Evolutionary conservation across 2,113 vertebrate species (phyloP).

Genomic region (Casuarius casuarius): DNA sequence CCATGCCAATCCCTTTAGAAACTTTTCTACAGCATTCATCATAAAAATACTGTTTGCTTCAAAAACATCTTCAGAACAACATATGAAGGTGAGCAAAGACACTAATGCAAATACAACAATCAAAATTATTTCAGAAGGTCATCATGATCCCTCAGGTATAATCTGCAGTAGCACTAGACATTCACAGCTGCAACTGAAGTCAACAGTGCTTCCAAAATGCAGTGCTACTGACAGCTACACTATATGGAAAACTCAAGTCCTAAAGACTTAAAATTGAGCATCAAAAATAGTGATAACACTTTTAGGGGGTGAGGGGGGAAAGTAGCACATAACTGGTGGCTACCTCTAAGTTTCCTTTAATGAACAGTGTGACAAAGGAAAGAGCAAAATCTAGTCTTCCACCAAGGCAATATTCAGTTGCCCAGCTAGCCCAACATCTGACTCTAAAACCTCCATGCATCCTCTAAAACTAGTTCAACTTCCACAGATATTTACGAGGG

Average conservation of each 20-base stretch:
- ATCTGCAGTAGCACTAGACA: background rate
- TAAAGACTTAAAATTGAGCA: background rate
- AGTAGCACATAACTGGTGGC: background rate
- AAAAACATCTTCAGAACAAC: background rate
- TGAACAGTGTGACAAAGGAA: background rate
- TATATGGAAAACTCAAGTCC: background rate
- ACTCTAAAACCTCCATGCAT: background rate
- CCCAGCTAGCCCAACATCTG: background rate
- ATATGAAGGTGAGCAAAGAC: background rate
- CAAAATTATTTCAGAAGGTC: background rate
- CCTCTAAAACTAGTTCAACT: background rate
- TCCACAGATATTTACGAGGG: background rate
- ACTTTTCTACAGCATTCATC: background rate
- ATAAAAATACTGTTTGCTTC: background rate
- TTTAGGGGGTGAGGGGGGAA: accelerated
- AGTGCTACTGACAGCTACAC: background rate
- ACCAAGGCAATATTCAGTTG: background rate
- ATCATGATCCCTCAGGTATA: background rate
- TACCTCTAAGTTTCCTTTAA: background rate
- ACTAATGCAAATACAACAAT: background rate
- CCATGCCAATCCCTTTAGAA: background rate
- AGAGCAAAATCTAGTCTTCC: background rate
- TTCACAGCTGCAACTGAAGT: background rate
- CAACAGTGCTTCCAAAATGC: background rate
- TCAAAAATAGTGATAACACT: background rate